phyloP scores from a whole-genome alignment of 2,113 vertebrate genomes.

The Hystrix cristata region DNA sequence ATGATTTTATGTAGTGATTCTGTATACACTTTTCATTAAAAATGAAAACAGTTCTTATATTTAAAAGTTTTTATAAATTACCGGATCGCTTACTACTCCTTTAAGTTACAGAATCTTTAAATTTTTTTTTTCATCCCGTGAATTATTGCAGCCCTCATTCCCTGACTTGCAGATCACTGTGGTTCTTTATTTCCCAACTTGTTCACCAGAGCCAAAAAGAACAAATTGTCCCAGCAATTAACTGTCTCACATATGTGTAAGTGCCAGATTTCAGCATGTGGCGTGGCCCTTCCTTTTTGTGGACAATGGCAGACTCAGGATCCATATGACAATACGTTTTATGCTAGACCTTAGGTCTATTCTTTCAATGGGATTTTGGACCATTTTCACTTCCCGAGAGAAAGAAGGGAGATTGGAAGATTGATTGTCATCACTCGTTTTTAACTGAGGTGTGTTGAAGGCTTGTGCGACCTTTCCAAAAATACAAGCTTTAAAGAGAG shows the following conservation, averaged over 20 bases:
- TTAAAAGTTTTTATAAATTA: background rate
- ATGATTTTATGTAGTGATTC: background rate
- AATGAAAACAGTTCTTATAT: background rate
- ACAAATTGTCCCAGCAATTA: conserved; percentile 70
- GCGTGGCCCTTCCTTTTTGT: conserved; percentile 68
- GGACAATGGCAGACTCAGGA: conserved; percentile 56
- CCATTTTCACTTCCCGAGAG: background rate
- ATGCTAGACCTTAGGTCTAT: conserved; percentile 20
- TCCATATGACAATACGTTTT: conserved; percentile 59
- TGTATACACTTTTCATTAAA: conserved; percentile 4
- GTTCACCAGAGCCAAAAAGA: conserved; percentile 62
- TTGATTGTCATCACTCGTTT: background rate
- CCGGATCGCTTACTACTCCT: background rate
- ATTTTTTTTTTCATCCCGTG: conserved; percentile 10
- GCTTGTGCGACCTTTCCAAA: background rate
- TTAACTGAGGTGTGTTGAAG: background rate
- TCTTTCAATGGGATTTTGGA: conserved; percentile 15
- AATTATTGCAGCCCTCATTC: background rate
- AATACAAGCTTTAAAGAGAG: background rate
- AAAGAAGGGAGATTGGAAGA: background rate
- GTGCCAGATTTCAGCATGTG: conserved; percentile 51
- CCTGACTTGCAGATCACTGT: conserved; percentile 35
- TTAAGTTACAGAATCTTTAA: background rate
- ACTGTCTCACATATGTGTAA: conserved; percentile 62
- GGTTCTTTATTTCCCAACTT: conserved; percentile 42